Base-by-base conservation (phyloP, 2,888 invertebrate species). In the Conomelus anceps region DNA sequence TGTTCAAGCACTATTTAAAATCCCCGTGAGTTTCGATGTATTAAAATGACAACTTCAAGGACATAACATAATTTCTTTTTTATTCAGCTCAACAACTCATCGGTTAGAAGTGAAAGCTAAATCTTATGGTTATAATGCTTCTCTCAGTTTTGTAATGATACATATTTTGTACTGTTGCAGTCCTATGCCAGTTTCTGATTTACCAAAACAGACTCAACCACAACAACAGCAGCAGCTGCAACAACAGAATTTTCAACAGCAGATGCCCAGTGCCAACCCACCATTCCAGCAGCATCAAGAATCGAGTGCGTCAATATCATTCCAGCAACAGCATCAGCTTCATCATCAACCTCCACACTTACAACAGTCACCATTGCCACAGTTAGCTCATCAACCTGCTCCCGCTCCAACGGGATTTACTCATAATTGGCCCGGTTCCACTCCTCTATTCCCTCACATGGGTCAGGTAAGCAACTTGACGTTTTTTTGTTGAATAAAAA, bases 361-460 rank as follows among this genome's bases (percentile, higher is more conserved):
- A 86, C 85, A 87, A 26, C 41, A 3, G 26, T 84, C 29, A 22
- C 84, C 17, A 34, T 22, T 23, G 13, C 85, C 26, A 23, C 26
- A 26, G n/a, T n/a, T n/a, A n/a, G n/a, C n/a, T n/a, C n/a, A n/a
- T n/a, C n/a, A n/a, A n/a, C n/a, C n/a, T n/a, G n/a, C 11, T 17
- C 22, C 85, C 3, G 23, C 22, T 85, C 20, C n/a, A 3, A 85
- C 23, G 3, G 63, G 63, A 1, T 63, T n/a, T n/a, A n/a, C 85
- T 85, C 23, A 22, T 20, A 23, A 87, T 22, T 91, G 91, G 90
- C 89, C 88, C 20, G 90, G 90, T 23, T 91, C 92, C 13, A 91
- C 94, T n/a, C 94, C 94, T 84, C 92, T 94, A 87, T 94, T 94
- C 91, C 93, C 94, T 22, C 94, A 94, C 92, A 92, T 94, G 86